A percentile compares a stretch with the other conserved stretches of the same genome.
Evolutionary conservation across 2,797 vertebrate genomes (phyloP).

Genomic region (Sebastes baramenuke): DNA sequence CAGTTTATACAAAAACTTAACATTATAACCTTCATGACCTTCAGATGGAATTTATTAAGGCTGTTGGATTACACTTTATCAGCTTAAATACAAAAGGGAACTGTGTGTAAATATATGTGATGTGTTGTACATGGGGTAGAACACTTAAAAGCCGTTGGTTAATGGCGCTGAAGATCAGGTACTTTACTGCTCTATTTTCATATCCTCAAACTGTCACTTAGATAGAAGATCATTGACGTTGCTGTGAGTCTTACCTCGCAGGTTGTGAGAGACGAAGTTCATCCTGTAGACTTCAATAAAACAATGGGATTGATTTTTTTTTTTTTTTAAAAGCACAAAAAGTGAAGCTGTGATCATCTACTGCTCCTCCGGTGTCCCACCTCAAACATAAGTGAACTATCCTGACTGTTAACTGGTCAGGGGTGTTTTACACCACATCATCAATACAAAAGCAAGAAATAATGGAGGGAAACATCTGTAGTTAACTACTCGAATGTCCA

Average conservation of each 20-base stretch:
- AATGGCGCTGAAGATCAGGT: neutral
- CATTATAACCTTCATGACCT: neutral
- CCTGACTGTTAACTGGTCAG: neutral
- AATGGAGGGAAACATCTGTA: neutral
- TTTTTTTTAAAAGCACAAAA: neutral
- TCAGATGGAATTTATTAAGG: neutral
- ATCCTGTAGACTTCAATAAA: slow-evolving; percentile 13
- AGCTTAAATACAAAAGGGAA: neutral
- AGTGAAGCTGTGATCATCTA: neutral
- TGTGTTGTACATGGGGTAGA: neutral
- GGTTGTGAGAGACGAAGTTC: slow-evolving; percentile 28
- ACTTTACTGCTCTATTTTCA: neutral
- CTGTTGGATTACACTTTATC: neutral
- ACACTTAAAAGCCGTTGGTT: too few relatives aligned
- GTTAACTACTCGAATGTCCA: neutral
- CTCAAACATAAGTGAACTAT: neutral
- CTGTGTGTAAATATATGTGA: neutral
- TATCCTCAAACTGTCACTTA: neutral
- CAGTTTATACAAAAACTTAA: neutral
- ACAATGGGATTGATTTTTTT: neutral
- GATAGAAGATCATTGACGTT: neutral
- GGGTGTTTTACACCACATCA: neutral
- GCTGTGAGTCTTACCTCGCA: slow-evolving; percentile 47
- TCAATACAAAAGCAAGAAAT: neutral
- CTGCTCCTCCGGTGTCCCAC: neutral